Percentiles rank a stretch among this genome's conserved stretches.
Evolutionary conservation across 2,888 invertebrate genomes (phyloP).

Genomic region (Cryptophagus acutangulus): DNA sequence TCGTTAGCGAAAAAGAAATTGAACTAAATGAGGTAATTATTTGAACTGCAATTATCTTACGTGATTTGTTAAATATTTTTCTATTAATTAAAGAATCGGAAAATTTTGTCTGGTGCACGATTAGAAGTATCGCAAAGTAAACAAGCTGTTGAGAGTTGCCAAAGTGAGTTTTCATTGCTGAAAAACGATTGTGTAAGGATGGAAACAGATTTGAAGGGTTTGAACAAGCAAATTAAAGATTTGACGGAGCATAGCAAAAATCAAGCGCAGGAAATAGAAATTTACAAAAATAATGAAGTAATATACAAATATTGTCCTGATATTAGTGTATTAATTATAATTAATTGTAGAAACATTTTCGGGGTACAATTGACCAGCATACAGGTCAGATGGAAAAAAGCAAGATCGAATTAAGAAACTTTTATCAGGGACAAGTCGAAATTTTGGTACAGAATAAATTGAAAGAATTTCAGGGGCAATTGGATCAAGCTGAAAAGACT

Average conservation of each 20-base stretch:
- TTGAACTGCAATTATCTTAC: slow-evolving; percentile 2
- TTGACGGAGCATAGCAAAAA: slow-evolving; percentile 41
- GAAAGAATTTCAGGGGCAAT: slow-evolving; percentile 69
- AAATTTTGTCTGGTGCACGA: slow-evolving; percentile 35
- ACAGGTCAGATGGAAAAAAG: slow-evolving; percentile 58
- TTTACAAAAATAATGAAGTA: slow-evolving; percentile 39
- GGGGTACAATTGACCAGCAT: slow-evolving; percentile 43
- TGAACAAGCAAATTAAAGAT: slow-evolving; percentile 23
- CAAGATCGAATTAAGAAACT: slow-evolving; percentile 63
- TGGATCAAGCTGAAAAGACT: slow-evolving; percentile 64
- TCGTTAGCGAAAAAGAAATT: slow-evolving; percentile 57
- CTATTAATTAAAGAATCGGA: slow-evolving; percentile 40
- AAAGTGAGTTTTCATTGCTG: slow-evolving; percentile 42
- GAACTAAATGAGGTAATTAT: slow-evolving; percentile 57
- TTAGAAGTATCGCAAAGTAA: slow-evolving; percentile 46
- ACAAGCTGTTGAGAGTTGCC: slow-evolving; percentile 51
- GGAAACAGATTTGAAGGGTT: slow-evolving; percentile 31
- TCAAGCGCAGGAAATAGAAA: slow-evolving; percentile 38
- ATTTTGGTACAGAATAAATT: slow-evolving; percentile 70
- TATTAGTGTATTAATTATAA: too few relatives aligned
- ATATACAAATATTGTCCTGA: not conserved
- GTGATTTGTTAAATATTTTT: slow-evolving; percentile 21
- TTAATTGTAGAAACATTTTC: slow-evolving; percentile 45
- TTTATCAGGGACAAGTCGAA: slow-evolving; percentile 78
- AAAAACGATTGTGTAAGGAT: slow-evolving; percentile 36